Evolutionary conservation across 2,888 invertebrate species (phyloP), one percentile per base, ranked within the genome.

Genomic region (Dermolepida albohirtum): DNA sequence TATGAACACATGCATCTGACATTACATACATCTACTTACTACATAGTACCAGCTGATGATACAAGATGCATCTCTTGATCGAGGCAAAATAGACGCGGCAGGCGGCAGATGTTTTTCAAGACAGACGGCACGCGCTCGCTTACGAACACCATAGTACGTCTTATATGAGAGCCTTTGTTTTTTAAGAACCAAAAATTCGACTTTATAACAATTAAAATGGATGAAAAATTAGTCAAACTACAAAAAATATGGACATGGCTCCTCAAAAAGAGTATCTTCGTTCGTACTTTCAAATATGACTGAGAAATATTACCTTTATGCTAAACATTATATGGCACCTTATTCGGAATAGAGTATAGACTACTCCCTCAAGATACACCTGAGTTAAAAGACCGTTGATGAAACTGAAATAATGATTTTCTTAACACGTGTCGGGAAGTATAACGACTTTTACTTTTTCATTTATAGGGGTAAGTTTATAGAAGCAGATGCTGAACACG

Each of bases 51-150:
- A 64, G 69, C 66, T 59, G 65, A 69, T 66, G 66, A 59, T 62
- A 59, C 65, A 69, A 69, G 69, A 69, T 69, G 69, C 69, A 69
- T 69, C 69, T 69, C 63, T 65, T 59, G 68, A 62, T 65, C 59
- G 57, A 69, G 54, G 51, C 66, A 62, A 51, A 50, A 66, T 65
- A 57, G 65, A 69, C 69, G 47, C 57, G 72, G 72, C 76, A 77
- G 77, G 71, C 75, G 76, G 79, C 81, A 81, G 81, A 81, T 81
- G 81, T 80, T 80, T 74, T 70, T 75, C 73, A 77, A 78, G 78
- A 79, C 81, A 81, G 82, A 82, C 80, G 82, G 82, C 81, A 82
- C 82, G 81, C 82, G 82, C 78, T 78, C 73, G 72, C 66, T 22
- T 39, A 27, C 51, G 39, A 17, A 22, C 41, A 39, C 57, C 54